Evolutionary conservation across 2,888 invertebrate species (phyloP).

Genomic region (Nesidiocoris tenuis): DNA sequence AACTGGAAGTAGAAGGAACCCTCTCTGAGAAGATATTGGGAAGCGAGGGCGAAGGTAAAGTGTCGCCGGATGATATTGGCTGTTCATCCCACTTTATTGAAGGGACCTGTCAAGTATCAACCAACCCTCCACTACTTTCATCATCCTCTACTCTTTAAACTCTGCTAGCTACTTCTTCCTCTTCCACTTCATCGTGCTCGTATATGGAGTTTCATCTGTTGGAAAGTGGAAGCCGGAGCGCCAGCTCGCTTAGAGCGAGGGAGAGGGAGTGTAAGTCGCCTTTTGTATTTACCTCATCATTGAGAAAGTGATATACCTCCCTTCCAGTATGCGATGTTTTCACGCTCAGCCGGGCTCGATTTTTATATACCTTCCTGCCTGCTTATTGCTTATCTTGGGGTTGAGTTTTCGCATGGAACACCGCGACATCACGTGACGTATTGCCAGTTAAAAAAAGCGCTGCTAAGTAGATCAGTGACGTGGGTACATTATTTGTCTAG

Average conservation of each 20-base stretch:
- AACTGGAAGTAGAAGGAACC: conserved; percentile 22
- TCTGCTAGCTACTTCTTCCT: conserved; percentile 2
- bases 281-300: conserved; percentile 9
- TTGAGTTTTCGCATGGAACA: too few relatives aligned
- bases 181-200: background rate
- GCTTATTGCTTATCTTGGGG: background rate
- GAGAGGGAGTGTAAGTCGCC: background rate
- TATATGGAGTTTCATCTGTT: conserved; percentile 11
- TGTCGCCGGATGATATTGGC: conserved; percentile 42
- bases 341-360: conserved; percentile 1
- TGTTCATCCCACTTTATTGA: conserved; percentile 43
- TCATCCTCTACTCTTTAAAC: conserved; percentile 34
- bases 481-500: too few relatives aligned
- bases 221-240: background rate
- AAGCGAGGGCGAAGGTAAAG: conserved; percentile 33
- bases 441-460: background rate
- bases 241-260: background rate
- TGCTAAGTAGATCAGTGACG: too few relatives aligned
- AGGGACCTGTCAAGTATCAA: conserved; percentile 41
- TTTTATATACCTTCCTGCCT: background rate
- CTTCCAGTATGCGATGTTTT: conserved; percentile 1
- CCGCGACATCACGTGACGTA: background rate
- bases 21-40: conserved; percentile 28
- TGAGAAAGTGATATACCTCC: conserved; percentile 10
- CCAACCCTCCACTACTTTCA: background rate